phyloP scores from a whole-genome alignment of 2,113 vertebrate genomes.

The Rhinopithecus roxellana region DNA sequence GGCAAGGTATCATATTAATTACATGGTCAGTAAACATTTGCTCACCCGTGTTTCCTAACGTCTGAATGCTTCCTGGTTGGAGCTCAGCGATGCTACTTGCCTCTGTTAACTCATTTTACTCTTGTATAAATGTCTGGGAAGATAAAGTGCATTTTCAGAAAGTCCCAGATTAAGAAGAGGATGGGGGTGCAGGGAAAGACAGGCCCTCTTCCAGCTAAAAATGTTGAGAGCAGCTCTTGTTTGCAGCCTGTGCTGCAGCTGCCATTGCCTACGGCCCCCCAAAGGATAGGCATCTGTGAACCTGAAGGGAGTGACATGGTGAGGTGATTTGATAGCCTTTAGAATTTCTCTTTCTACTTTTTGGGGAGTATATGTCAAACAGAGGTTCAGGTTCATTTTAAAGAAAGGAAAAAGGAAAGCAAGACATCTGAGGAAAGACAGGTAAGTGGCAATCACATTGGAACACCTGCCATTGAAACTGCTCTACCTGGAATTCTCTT shows the following conservation, averaged over 20 bases:
- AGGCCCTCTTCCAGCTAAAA: not conserved
- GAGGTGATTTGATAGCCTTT: not conserved
- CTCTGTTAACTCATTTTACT: constrained; percentile 70
- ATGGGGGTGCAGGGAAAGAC: not conserved
- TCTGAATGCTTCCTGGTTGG: constrained; percentile 88
- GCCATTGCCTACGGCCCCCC: not conserved
- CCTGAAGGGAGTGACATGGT: not conserved
- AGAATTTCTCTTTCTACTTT: not conserved
- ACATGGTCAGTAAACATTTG: constrained; percentile 96
- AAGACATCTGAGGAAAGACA: not conserved
- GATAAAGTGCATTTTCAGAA: constrained; percentile 58
- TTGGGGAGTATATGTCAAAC: not conserved
- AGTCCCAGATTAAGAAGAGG: constrained; percentile 52
- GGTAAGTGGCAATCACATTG: not conserved
- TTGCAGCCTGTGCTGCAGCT: not conserved
- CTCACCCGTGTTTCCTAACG: constrained; percentile 87
- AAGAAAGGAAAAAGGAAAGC: constrained; percentile 36
- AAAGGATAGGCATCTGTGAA: not conserved
- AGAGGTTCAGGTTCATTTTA: not conserved
- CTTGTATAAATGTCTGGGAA: constrained; percentile 55
- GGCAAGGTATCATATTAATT: constrained; percentile 94
- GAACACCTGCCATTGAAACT: not conserved
- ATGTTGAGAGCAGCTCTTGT: not conserved
- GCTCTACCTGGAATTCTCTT: not conserved
- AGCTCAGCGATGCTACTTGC: constrained; percentile 56